Conservation (phyloP, 2,888 invertebrate genomes). For the Caenorhabditis panamensis region DNA sequence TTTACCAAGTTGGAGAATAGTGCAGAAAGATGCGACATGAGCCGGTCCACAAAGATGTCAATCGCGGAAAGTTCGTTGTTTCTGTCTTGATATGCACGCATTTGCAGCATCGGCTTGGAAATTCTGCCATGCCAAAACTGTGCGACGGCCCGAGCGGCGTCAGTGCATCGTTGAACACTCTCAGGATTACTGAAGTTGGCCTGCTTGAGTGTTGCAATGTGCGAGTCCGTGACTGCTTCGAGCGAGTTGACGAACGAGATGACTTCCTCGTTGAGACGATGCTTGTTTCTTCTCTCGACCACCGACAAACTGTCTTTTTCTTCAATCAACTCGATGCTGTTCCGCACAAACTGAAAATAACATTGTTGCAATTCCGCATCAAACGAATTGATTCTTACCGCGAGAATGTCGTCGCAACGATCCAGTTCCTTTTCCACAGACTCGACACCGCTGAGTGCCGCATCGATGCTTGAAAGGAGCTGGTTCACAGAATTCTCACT, state of each 20-base stretch:
- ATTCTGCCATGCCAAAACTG: constrained; percentile 69
- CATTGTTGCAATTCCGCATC: no score
- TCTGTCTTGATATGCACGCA: constrained; percentile 71
- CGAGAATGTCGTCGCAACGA: constrained; percentile 87
- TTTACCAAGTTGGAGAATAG: constrained; percentile 91
- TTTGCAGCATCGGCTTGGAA: constrained; percentile 68
- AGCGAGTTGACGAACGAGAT: constrained; percentile 70
- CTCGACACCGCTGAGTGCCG: constrained; percentile 64
- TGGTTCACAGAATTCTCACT: constrained; percentile 89
- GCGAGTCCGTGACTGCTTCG: constrained; percentile 73
- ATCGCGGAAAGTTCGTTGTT: constrained; percentile 86
- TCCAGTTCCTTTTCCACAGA: constrained; percentile 87
- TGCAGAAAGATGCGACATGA: constrained; percentile 94
- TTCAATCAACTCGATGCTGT: constrained; percentile 92
- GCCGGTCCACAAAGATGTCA: constrained; percentile 88
- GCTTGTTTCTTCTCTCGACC: constrained; percentile 90
- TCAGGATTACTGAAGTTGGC: constrained; percentile 78
- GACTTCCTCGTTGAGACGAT: constrained; percentile 79
- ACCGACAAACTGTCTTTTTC: constrained; percentile 92
- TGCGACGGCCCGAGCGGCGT: constrained; percentile 77
- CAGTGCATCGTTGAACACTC: constrained; percentile 76
- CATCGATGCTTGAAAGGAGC: constrained; percentile 69
- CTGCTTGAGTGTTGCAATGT: constrained; percentile 73
- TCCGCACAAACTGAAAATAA: constrained; percentile 88
- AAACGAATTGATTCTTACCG: constrained; percentile 80